Evolutionary conservation across 2,888 invertebrate species (phyloP).

Genomic region (Dioctria linearis): DNA sequence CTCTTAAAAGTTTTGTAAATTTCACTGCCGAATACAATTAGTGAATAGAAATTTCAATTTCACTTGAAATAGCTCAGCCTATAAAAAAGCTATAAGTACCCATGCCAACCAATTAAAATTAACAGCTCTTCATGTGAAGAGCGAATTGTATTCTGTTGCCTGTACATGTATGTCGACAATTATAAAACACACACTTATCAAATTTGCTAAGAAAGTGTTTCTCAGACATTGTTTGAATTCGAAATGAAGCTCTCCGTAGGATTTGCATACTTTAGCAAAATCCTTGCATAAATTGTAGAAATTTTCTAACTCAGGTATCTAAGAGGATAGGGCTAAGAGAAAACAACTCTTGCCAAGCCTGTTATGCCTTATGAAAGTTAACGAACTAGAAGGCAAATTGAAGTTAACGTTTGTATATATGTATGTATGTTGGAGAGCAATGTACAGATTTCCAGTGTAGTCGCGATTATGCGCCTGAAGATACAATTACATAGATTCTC

Average conservation of each 20-base stretch:
- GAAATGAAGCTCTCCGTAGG: constrained; percentile 1
- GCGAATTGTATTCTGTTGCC: too few species aligned
- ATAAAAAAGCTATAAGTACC: too few species aligned
- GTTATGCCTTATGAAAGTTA: constrained; percentile 44
- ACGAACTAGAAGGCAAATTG: constrained; percentile 52
- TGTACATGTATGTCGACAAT: background rate
- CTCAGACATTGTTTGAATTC: constrained; percentile 13
- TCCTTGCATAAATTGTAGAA: constrained; percentile 16
- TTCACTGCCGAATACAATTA: too few species aligned
- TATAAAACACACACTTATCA: constrained; percentile 13
- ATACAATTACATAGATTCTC: constrained; percentile 12
- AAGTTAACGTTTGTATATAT: constrained; percentile 31
- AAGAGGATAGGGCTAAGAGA: constrained; percentile 7
- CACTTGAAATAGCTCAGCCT: too few species aligned
- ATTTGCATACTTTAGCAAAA: constrained; percentile 11
- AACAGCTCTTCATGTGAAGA: too few species aligned
- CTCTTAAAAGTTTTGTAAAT: too few species aligned
- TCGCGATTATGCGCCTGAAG: constrained; percentile 31
- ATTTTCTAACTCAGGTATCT: background rate
- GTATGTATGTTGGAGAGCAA: constrained; percentile 1
- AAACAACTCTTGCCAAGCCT: constrained; percentile 45
- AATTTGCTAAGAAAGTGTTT: constrained; percentile 13
- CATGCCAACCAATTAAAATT: too few species aligned
- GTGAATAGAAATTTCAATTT: too few species aligned
- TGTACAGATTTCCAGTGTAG: constrained; percentile 22